Conservation (phyloP, 2,113 vertebrate genomes). For the Semnopithecus entellus region DNA sequence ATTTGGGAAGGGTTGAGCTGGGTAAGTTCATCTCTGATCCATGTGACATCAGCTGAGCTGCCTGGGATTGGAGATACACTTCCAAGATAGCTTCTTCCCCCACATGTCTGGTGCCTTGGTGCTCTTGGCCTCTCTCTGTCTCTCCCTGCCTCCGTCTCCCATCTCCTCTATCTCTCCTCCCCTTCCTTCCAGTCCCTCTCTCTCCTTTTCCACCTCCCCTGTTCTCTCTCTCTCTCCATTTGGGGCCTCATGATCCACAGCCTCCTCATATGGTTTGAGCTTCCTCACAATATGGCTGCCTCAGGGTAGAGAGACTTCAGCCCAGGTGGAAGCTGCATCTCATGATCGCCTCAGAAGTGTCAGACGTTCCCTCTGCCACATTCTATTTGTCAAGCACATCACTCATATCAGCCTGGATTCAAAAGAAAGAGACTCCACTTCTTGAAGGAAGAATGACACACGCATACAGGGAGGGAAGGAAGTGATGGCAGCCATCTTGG, state of each 20-base stretch:
- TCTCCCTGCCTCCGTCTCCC: neutral
- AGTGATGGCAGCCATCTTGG: no score
- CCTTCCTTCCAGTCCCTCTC: neutral
- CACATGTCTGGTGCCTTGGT: rapidly evolving
- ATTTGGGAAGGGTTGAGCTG: neutral
- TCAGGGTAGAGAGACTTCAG: no score
- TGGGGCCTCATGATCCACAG: neutral
- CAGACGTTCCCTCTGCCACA: neutral
- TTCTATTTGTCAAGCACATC: neutral
- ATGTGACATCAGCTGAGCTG: neutral
- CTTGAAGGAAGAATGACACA: rapidly evolving
- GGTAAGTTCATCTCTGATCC: neutral
- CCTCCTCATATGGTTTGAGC: neutral
- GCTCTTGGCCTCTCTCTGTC: neutral
- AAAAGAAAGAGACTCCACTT: neutral
- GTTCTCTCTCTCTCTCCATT: neutral
- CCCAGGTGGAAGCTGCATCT: neutral
- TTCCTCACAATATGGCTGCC: neutral
- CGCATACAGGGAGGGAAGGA: neutral
- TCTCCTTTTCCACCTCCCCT: neutral
- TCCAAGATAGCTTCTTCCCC: neutral
- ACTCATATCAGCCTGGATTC: neutral
- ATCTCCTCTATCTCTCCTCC: neutral
- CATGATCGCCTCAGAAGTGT: neutral
- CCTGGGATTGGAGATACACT: no score